Conservation (phyloP, 2,113 vertebrate genomes). For the Enhydra lutris region DNA sequence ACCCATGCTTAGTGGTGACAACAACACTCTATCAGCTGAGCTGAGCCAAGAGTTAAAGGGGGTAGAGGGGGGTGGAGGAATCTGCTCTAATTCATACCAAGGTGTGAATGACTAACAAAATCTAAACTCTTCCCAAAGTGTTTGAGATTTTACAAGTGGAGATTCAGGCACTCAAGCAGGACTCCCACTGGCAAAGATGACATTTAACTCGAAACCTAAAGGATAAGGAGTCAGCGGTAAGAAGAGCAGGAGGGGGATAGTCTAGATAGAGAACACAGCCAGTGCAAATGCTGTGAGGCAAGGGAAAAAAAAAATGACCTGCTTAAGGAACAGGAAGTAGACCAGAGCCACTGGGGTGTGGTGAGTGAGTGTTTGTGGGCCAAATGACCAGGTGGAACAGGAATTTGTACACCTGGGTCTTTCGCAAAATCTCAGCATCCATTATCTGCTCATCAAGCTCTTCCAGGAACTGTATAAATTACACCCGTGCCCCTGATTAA, state of each 20-base stretch:
- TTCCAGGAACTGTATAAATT: too few relatives aligned
- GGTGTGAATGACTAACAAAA: slow-evolving; percentile 1
- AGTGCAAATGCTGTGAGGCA: background rate
- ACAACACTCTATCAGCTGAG: background rate
- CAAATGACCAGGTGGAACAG: background rate
- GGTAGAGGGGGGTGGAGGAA: too few relatives aligned
- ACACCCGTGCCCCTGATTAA: background rate
- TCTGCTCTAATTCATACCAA: background rate
- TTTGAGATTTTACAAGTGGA: background rate
- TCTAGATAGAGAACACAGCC: background rate
- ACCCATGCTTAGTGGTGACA: background rate
- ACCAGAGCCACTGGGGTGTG: background rate
- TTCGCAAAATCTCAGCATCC: background rate
- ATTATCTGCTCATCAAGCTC: background rate
- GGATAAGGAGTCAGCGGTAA: too few relatives aligned
- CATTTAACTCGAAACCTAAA: background rate
- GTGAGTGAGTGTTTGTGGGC: background rate
- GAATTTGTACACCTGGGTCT: background rate
- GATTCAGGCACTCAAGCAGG: background rate
- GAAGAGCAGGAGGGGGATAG: background rate
- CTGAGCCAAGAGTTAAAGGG: background rate
- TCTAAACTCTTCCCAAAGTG: background rate
- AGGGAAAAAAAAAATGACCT: background rate
- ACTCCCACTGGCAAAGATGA: background rate
- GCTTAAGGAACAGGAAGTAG: background rate